These are phyloP conservation scores for Plectropomus leopardus DNA, from an alignment of 2,113 vertebrate genomes.

Conservation along the genomic window DNA sequence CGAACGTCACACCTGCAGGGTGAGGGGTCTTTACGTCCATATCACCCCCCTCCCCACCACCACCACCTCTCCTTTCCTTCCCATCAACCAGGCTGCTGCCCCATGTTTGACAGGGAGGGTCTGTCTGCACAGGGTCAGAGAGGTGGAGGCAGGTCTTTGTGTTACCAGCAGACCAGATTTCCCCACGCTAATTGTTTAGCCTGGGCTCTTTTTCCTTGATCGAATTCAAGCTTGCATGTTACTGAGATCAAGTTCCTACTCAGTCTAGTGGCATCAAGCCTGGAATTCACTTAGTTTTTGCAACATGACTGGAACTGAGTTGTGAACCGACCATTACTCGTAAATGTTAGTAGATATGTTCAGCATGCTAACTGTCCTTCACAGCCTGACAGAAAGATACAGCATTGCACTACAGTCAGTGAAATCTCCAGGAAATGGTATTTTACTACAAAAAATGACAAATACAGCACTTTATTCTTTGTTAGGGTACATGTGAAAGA, in stretches of 20 bases:
- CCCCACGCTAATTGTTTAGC: slow-evolving; percentile 46
- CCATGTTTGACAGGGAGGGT: slow-evolving; percentile 50
- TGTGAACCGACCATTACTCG: slow-evolving; percentile 23
- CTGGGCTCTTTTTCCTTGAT: slow-evolving; percentile 36
- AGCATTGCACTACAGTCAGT: neutral
- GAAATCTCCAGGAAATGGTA: neutral
- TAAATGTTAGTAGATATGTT: slow-evolving; percentile 39
- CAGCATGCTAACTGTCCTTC: slow-evolving; percentile 23
- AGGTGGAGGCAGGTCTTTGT: slow-evolving; percentile 5
- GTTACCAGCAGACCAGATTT: slow-evolving; percentile 64
- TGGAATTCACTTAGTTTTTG: slow-evolving; percentile 47
- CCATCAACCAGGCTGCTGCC: slow-evolving; percentile 27
- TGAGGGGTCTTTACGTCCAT: slow-evolving; percentile 38
- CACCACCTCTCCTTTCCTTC: slow-evolving; percentile 15
- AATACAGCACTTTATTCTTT: neutral
- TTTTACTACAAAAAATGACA: neutral
- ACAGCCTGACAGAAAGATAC: neutral
- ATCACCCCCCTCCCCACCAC: slow-evolving; percentile 21
- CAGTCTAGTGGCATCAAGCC: slow-evolving; percentile 33
- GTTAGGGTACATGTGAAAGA: neutral
- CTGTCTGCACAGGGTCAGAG: slow-evolving; percentile 47
- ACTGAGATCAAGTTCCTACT: slow-evolving; percentile 58
- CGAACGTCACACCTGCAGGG: slow-evolving; percentile 75
- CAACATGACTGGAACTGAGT: slow-evolving; percentile 27
- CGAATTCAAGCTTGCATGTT: slow-evolving; percentile 51